Conservation (phyloP, 2,888 invertebrate genomes). For the Tanypteryx hageni region DNA sequence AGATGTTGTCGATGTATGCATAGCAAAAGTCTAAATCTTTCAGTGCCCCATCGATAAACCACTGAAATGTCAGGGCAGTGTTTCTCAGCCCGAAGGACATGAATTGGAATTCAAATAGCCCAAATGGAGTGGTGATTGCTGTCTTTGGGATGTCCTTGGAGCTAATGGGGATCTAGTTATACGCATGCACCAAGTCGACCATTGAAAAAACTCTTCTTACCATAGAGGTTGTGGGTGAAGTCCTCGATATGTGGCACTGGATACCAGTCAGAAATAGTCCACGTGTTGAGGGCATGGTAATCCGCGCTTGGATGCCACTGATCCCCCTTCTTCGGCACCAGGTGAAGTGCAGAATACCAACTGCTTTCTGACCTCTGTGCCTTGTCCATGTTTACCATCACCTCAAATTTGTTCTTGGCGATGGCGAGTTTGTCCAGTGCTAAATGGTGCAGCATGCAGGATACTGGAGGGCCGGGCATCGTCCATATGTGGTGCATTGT, state of each 20-base stretch:
- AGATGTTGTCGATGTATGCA: conserved; percentile 58
- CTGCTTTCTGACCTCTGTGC: neutral
- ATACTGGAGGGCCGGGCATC: neutral
- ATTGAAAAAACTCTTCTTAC: neutral
- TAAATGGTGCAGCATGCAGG: neutral
- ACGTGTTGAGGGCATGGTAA: conserved; percentile 71
- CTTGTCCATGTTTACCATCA: neutral
- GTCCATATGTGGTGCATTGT: conserved; percentile 70
- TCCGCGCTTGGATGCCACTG: conserved; percentile 72
- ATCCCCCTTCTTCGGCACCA: conserved; percentile 65
- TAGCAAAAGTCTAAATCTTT: conserved; percentile 57
- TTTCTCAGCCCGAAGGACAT: conserved; percentile 65
- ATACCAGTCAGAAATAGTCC: conserved; percentile 74
- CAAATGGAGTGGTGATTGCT: conserved; percentile 9
- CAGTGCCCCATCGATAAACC: conserved; percentile 63
- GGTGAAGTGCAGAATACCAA: neutral
- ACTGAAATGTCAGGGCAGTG: conserved; percentile 65
- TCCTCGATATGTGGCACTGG: neutral
- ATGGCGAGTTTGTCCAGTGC: neutral
- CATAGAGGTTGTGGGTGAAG: neutral
- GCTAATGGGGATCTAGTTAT: neutral
- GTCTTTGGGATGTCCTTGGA: neutral
- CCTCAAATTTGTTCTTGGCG: neutral
- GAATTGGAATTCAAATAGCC: no score
- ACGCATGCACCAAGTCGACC: neutral